Base-by-base conservation (phyloP, 2,113 vertebrate species). In the Crypturellus undulatus region DNA sequence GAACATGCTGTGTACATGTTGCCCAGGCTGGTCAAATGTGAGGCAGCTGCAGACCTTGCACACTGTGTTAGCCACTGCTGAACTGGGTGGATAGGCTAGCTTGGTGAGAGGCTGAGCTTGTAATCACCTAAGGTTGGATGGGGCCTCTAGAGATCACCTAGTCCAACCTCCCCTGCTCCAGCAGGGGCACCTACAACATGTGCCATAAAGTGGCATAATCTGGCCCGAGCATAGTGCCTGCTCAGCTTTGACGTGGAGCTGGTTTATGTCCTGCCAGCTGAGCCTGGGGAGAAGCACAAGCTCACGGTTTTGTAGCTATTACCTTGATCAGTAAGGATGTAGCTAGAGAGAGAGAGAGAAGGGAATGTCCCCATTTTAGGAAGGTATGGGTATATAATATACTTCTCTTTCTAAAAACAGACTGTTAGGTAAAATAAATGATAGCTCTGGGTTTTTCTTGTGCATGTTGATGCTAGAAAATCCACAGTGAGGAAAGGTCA, bases 191-290 rank as follows among this genome's bases (percentile, higher is more conserved):
- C n/a, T n/a, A n/a, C n/a, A n/a, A n/a, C n/a, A n/a, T n/a, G n/a
- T n/a, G n/a, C n/a, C n/a, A n/a, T n/a, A n/a, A n/a, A n/a, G n/a
- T n/a, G n/a, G n/a, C n/a, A n/a, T n/a, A n/a, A n/a, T n/a, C 28
- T 22, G 0, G 1, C 17, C 24, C 0, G 0, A 60, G 36, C 7
- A 36, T 13, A 14, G n/a, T 10, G 38, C 4, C 4, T 9, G 8
- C 32, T 67, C 30, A 38, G 59, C 38, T 42, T 71, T 67, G 38
- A 26, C 25, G 52, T 81, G 51, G 25, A 71, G 22, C 52, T 52
- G 45, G 12, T 16, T 77, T 40, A 18, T 21, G 18, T 38, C 45
- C n/a, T 67, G 63, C 6, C n/a, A 56, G 2, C 18, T 38, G n/a
- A 18, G 58, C n/a, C 9, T 12, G 4, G 24, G 30, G 58, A 28